Evolutionary conservation across 2,888 invertebrate genomes (phyloP).

Genomic region (Ochropacha duplaris): DNA sequence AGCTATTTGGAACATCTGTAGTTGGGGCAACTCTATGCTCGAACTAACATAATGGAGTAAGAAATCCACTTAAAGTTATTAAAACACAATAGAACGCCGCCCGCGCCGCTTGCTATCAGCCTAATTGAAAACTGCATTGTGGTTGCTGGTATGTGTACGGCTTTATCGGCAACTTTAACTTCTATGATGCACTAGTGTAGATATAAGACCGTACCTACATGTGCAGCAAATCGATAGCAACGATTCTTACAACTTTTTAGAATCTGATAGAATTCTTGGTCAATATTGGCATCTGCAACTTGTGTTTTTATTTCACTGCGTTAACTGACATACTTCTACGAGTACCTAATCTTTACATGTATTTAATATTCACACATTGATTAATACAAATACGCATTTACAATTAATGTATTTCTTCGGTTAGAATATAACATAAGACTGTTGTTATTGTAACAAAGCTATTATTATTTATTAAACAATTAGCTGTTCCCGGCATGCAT

Average conservation of each 20-base stretch:
- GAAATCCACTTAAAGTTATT: constrained; percentile 71
- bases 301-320: too few relatives aligned
- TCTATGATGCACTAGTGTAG: constrained; percentile 6
- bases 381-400: too few relatives aligned
- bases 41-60: constrained; percentile 50
- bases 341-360: too few relatives aligned
- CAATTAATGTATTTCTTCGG: too few relatives aligned
- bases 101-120: constrained; percentile 48
- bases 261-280: too few relatives aligned
- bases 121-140: constrained; percentile 72
- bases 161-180: constrained; percentile 25
- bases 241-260: constrained; percentile 13
- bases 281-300: too few relatives aligned
- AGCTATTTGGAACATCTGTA: constrained; percentile 9
- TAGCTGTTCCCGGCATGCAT: too few relatives aligned
- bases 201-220: neutral
- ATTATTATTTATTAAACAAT: too few relatives aligned
- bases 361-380: too few relatives aligned
- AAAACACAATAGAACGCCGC: constrained; percentile 63
- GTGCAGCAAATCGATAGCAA: neutral
- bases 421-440: too few relatives aligned
- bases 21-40: constrained; percentile 21
- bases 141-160: constrained; percentile 26
- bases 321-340: too few relatives aligned
- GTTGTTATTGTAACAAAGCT: too few relatives aligned